phyloP scores from a whole-genome alignment of 2,113 vertebrate genomes.

The Dryoscopus gambensis region DNA sequence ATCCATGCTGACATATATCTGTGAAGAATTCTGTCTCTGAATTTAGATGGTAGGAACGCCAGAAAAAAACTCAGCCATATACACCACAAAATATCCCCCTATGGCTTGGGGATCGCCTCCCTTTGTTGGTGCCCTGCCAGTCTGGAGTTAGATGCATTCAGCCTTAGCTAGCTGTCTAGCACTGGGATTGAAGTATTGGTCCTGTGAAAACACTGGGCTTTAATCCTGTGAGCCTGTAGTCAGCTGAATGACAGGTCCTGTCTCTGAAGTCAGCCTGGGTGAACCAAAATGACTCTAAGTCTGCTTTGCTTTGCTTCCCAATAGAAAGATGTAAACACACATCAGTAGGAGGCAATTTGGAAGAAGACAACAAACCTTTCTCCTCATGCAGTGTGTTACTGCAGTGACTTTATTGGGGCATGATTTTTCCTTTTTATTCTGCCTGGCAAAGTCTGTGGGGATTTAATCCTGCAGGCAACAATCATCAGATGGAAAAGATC shows the following conservation, averaged over 20 bases:
- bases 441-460: not conserved
- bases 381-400: not conserved
- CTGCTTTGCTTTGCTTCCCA: not conserved
- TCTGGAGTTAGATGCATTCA: not conserved
- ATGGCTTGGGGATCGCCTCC: not conserved
- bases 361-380: not conserved
- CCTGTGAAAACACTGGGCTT: not conserved
- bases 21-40: not conserved
- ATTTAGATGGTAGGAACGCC: not conserved
- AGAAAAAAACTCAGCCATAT: not conserved
- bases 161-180: not conserved
- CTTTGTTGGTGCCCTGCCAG: not conserved
- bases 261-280: not conserved
- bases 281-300: not conserved
- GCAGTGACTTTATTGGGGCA: not conserved
- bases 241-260: not conserved
- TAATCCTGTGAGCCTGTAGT: not conserved
- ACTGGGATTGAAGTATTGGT: not conserved
- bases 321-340: not conserved
- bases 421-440: not conserved
- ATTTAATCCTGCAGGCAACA: slow-evolving; percentile 31
- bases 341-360: not conserved
- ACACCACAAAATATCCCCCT: not conserved
- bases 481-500: slow-evolving; percentile 14
- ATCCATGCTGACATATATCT: not conserved